These are phyloP conservation scores for Drosophila pectinifera DNA, from an alignment of 1,140 invertebrate species.

Conservation along the genomic window DNA sequence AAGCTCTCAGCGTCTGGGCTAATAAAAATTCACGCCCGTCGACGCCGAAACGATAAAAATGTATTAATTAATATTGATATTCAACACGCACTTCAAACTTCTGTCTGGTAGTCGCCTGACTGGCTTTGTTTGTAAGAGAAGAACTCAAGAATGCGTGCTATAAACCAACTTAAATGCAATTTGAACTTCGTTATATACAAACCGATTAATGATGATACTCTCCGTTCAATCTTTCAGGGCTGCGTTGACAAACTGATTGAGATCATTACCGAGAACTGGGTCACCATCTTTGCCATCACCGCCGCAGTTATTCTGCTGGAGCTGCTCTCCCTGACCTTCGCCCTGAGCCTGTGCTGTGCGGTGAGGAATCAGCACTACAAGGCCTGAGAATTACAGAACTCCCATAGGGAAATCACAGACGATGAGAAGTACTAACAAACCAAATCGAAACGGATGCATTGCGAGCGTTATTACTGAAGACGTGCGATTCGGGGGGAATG, in stretches of 20 bases:
- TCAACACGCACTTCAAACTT: slow-evolving; percentile 55
- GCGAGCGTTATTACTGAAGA: slow-evolving; percentile 59
- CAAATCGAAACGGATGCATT: slow-evolving; percentile 70
- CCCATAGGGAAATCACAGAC: slow-evolving; percentile 84
- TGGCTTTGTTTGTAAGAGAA: not conserved
- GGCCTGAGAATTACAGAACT: slow-evolving; percentile 87
- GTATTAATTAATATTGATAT: slow-evolving; percentile 76
- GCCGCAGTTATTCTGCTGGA: slow-evolving; percentile 89
- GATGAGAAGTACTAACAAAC: slow-evolving; percentile 84
- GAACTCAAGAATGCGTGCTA: slow-evolving; percentile 23
- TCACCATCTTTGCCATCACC: slow-evolving; percentile 88
- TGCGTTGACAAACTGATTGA: slow-evolving; percentile 90
- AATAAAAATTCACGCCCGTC: slow-evolving; percentile 61
- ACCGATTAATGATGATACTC: slow-evolving; percentile 14
- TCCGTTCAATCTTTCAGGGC: slow-evolving; percentile 87
- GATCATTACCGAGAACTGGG: slow-evolving; percentile 87
- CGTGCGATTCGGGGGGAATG: slow-evolving; percentile 42
- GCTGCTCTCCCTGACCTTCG: slow-evolving; percentile 91
- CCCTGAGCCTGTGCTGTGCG: slow-evolving; percentile 91
- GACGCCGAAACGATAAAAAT: slow-evolving; percentile 52
- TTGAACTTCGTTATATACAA: slow-evolving; percentile 12
- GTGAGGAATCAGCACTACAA: slow-evolving; percentile 90
- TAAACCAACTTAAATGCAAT: slow-evolving; percentile 53
- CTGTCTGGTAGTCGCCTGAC: slow-evolving; percentile 2
- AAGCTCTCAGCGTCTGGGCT: slow-evolving; percentile 10